Base-by-base conservation (phyloP, 2,888 invertebrate species). In the Drosophila falleni region DNA sequence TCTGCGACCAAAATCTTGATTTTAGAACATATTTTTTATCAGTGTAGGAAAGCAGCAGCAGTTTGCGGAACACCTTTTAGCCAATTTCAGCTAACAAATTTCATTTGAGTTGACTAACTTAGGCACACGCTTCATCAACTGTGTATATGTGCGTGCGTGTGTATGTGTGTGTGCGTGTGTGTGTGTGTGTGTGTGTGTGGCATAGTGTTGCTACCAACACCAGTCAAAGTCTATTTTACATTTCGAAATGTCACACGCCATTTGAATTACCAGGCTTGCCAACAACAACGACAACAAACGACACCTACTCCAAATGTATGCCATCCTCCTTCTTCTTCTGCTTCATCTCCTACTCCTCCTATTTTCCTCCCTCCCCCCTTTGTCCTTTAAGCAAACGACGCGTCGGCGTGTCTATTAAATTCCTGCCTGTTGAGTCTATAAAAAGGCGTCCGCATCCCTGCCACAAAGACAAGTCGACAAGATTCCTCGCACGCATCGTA, bases 401-500 rank as follows among this genome's bases (percentile, higher is more conserved):
- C 46, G 15, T 16, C 35, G 8, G 35, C 37, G 49, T 50, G 55
- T 65, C 69, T 77, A 80, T 83, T 81, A 81, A 83, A 86, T 83
- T 83, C 81, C 66, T 61, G 60, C 41, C 83, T 71, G 72, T 55
- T 31, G 35, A 33, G 29, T 54, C 64, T 39, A 64, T 49, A 53
- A 68, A 44, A 68, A 44, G 42, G 60, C 74, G 33, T 56, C 35
- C 35, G 37, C 53, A 54, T 54, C 58, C 44, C 42, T 29, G 50
- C n/a, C 46, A 39, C 51, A 13, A 41, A 55, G 73, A 79, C 82
- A 77, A 64, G 80, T 63, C 78, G 75, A 85, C 80, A 85, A 69
- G 80, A 81, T 80, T 80, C 82, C 80, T 71, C 75, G 58, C 70
- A 66, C 60, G 78, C 66, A 81, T 66, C 53, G 51, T 66, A 82